Percentiles rank a stretch among this genome's conserved stretches.
phyloP scores from a whole-genome alignment of 1,140 invertebrate genomes.

The Zaprionus africanus region DNA sequence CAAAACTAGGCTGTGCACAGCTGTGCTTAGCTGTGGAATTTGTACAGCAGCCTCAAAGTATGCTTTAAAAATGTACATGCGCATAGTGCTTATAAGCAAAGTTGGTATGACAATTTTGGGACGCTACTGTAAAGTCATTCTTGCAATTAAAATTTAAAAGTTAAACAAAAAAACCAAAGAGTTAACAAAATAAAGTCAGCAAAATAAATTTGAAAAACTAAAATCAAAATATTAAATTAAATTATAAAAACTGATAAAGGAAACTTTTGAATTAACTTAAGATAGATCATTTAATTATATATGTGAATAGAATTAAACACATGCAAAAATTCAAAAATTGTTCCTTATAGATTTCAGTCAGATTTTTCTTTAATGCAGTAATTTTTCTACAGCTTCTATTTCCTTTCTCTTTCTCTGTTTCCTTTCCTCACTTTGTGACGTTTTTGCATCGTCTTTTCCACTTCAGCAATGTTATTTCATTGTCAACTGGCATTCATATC shows the following conservation, averaged over 20 bases:
- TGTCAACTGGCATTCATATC: constrained; percentile 17
- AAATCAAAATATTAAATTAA: not conserved
- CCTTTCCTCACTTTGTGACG: not conserved
- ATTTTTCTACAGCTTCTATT: not conserved
- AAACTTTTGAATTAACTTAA: too few relatives aligned
- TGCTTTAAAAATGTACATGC: constrained; percentile 41
- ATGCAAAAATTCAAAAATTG: too few relatives aligned
- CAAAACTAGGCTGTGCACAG: too few relatives aligned
- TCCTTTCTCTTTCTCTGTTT: not conserved
- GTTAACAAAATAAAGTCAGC: not conserved
- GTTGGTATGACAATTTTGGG: not conserved
- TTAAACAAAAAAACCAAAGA: too few relatives aligned
- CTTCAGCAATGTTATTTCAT: constrained; percentile 11
- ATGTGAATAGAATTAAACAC: too few relatives aligned
- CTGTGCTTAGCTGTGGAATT: not conserved
- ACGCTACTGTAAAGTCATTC: constrained; percentile 25
- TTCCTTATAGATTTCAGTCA: too few relatives aligned
- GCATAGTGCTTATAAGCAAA: not conserved
- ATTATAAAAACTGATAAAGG: not conserved
- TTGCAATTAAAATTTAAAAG: not conserved
- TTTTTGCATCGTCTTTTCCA: not conserved
- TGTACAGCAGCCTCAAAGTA: constrained; percentile 55
- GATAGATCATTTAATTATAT: too few relatives aligned
- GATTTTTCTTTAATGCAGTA: too few relatives aligned
- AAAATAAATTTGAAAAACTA: not conserved